Base-by-base conservation (phyloP, 2,797 vertebrate genomes). In the Enteromius treurensis region DNA sequence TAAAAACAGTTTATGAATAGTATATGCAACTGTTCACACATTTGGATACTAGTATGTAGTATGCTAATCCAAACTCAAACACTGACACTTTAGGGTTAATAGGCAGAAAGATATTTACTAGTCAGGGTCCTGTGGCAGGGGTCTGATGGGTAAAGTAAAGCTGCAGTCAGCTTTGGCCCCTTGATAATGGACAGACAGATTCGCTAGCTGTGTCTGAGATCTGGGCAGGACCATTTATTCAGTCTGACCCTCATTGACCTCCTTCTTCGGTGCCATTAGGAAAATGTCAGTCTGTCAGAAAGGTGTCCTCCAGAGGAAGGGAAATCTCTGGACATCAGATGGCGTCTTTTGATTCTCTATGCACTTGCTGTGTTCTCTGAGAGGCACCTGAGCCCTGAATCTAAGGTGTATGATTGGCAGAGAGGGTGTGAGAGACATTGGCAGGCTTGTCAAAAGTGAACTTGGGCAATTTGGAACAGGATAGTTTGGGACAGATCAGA, bases 221-320 rank as follows among this genome's bases (percentile, higher is more conserved):
- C 84, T 80, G 83, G 81, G 84, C 83, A 81, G 69, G 81, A 77
- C 81, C 82, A 88, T 87, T 80, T 88, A 87, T 86, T 84, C 69
- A 80, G 60, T 53, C 78, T 86, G 85, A 89, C 86, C 88, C 84
- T 80, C 67, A 81, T 77, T 86, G 74, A 87, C 87, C 80, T 83
- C 81, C 76, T 73, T 73, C 73, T 40, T 83, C 26, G 13, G 65
- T 84, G 82, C 80, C 82, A 89, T 86, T 89, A 85, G 64, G 67
- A 71, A 89, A 87, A 89, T 86, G 88, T 89, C 88, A 89, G 77
- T 60, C 85, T 87, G 86, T 87, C 86, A 87, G 60, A 47, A 45
- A 29, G 77, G 83, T 37, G 68, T 69, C 71, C 29, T 47, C 75
- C 26, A 14, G 62, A 82, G 86, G 65, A 86, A 78, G 40, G 74